Evolutionary conservation across 2,888 invertebrate genomes (phyloP).

Genomic region (Chymomyza fuscimana): DNA sequence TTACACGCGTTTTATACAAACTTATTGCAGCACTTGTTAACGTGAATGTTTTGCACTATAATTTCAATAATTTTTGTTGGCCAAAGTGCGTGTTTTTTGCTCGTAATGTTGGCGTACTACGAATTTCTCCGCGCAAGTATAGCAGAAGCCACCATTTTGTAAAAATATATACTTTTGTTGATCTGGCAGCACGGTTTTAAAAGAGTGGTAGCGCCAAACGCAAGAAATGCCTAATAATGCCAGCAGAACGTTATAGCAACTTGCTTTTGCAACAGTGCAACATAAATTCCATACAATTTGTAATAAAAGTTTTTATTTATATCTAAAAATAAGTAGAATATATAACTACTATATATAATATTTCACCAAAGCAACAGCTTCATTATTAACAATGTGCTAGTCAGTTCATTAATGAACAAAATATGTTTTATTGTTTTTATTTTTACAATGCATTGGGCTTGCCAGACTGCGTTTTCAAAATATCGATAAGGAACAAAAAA

Average conservation of each 20-base stretch:
- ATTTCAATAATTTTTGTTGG: conserved; percentile 55
- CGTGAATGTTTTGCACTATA: conserved; percentile 59
- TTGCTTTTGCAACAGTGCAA: background rate
- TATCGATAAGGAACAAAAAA: no score
- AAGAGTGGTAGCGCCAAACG: background rate
- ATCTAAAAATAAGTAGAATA: no score
- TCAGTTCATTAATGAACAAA: no score
- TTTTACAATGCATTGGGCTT: no score
- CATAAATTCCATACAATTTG: background rate
- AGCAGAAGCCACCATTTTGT: conserved; percentile 75
- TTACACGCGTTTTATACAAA: conserved; percentile 48
- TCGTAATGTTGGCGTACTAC: conserved; percentile 58
- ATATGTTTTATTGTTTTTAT: no score
- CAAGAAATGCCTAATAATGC: background rate
- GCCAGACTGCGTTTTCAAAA: no score
- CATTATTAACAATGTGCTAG: no score
- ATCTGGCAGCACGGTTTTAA: conserved; percentile 41
- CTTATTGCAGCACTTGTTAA: conserved; percentile 50
- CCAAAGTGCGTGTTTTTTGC: conserved; percentile 67
- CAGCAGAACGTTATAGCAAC: background rate
- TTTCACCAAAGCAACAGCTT: no score
- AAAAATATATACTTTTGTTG: conserved; percentile 51
- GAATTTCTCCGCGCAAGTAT: conserved; percentile 73
- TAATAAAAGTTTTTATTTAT: background rate
- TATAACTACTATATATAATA: no score